Evolutionary conservation across 2,888 invertebrate species (phyloP), one percentile per base, ranked within the genome.

Genomic region (Rhagonycha fulva): DNA sequence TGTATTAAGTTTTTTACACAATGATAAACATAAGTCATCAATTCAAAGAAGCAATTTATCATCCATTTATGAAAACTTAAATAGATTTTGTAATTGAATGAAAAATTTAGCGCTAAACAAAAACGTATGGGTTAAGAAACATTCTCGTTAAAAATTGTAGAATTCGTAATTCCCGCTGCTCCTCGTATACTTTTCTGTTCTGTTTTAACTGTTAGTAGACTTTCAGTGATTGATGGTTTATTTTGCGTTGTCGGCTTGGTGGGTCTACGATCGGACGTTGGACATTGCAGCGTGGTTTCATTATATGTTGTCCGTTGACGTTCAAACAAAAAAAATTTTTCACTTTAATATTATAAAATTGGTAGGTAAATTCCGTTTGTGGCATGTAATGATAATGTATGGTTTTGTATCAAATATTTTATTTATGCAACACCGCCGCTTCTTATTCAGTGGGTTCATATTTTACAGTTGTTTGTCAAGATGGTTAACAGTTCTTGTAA

Each of bases 161-260:
- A 85, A 84, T 87, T 87, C 85, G 86, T 86, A 87, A 86, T 87
- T 86, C 86, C 86, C 86, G 87, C 87, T 86, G 87, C 84, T 87
- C 85, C 47, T 85, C 84, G 83, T 85, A 83, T 47, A 47, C 47
- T 47, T 47, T 47, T 47, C 83, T 81, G 85, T 85, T 86, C 87
- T 87, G 87, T 87, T 87, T 87, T 86, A 87, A 87, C 86, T 85
- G 85, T 85, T 84, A 79, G 84, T 83, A 84, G 84, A 83, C 84
- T 82, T 26, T 80, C 83, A 82, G 85, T 88, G 88, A 88, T 88
- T 88, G 88, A 88, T 88, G 88, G 83, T 87, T 87, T 87, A 86
- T 86, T 87, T 87, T 86, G 87, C 86, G 87, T 86, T 87, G 87
- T 84, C 86, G 85, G 87, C 84, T 86, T 85, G 87, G 87, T 86